Base-by-base conservation (phyloP, 1,140 invertebrate species). In the Formica exsecta region DNA sequence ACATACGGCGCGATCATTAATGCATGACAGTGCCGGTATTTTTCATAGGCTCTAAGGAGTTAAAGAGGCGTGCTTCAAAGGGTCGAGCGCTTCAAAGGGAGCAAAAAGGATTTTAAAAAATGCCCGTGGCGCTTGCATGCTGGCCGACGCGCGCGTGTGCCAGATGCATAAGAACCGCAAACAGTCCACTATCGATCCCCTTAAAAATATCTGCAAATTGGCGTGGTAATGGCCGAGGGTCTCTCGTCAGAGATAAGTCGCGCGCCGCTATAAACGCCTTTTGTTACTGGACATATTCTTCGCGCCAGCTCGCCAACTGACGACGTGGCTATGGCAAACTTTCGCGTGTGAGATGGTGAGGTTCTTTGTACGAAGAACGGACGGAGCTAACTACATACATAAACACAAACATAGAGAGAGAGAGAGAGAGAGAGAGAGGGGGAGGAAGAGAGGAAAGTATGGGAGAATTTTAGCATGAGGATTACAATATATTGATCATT, bases 151-250 rank as follows among this genome's bases (percentile, higher is more conserved):
- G 65, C 64, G 83, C 77, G 83, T 64, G 64, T 83, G 73, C 75
- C 76, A 51, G 70, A 86, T 86, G 85, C 86, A 54, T 68, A 54
- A 85, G 57, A 68, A 73, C 79, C 62, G 65, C 79, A 65, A 87
- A 75, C 66, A 64, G 36, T 79, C 38, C 32, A 64, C 57, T 89
- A 89, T 89, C 54, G 88, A 88, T 88, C 71, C 32, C 29, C 75
- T 86, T 76, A 81, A 89, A 89, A 80, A 88, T 89, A 86, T 86
- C 71, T 62, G 64, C 44, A 88, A 86, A 89, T 86, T 68, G 64
- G 64, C 54, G 32, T 48, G 77, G 75, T 87, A 89, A 88, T 88
- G 75, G 79, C 51, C 66, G 73, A 71, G 85, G 73, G 81, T 73
- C 25, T 41, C 41, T 77, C 25, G 83, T 79, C 48, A 68, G 22